These are phyloP conservation scores for Sula dactylatra DNA, from an alignment of 2,113 vertebrate species.

Conservation along the genomic window DNA sequence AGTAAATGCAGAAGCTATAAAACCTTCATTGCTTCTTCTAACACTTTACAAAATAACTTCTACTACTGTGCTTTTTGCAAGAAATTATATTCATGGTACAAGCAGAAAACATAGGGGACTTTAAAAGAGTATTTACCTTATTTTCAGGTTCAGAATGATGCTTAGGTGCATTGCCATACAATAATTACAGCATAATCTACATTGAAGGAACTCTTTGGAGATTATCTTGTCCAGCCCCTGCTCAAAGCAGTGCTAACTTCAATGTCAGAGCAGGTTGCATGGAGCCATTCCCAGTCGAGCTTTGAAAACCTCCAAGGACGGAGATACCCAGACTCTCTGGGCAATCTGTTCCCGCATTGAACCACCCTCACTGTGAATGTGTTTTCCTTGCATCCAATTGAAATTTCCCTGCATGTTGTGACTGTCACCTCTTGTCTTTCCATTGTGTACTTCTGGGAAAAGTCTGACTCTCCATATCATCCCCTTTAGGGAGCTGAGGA, in stretches of 20 bases:
- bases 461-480: background rate
- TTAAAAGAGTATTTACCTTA: background rate
- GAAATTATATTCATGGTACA: background rate
- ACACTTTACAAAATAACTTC: conserved; percentile 13
- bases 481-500: background rate
- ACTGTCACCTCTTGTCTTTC: background rate
- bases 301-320: background rate
- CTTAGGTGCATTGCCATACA: background rate
- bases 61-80: background rate
- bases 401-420: background rate
- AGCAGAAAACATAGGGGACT: background rate
- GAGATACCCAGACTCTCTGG: background rate
- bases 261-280: background rate
- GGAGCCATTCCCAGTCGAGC: background rate
- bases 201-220: background rate
- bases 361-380: background rate
- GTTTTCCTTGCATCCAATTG: background rate
- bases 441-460: background rate
- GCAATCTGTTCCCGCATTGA: background rate
- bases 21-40: background rate
- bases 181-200: background rate
- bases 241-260: background rate
- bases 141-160: background rate
- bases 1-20: conserved; percentile 9
- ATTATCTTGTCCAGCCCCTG: background rate